Conservation (phyloP, 1,140 invertebrate genomes). For the Eriosoma lanigerum region DNA sequence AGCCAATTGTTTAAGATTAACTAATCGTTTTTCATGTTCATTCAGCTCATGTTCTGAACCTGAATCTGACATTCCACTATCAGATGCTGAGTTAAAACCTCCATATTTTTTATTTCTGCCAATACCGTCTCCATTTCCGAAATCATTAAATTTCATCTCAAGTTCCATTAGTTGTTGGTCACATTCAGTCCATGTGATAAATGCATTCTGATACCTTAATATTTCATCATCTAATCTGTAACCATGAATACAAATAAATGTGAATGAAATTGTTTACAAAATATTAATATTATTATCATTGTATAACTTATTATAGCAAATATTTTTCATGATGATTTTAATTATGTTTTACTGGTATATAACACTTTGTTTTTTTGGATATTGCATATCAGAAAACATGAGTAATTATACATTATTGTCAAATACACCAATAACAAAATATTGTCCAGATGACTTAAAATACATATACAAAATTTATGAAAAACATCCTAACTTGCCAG, state of each 20-base stretch:
- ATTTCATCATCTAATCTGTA: constrained; percentile 33
- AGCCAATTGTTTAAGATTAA: constrained; percentile 67
- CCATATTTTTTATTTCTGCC: constrained; percentile 17
- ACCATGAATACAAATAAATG: not conserved
- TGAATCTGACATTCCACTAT: constrained; percentile 76
- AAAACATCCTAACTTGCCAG: constrained; percentile 1
- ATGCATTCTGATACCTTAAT: constrained; percentile 32
- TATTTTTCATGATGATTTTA: not conserved
- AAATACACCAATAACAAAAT: constrained; percentile 33
- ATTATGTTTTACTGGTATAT: not conserved
- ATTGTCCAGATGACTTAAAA: not conserved
- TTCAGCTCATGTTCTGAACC: constrained; percentile 74
- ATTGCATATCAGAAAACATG: not conserved
- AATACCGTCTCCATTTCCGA: not conserved
- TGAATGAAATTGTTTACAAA: constrained; percentile 4
- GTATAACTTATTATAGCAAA: not conserved
- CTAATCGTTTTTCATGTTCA: constrained; percentile 71
- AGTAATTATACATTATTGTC: constrained; percentile 6
- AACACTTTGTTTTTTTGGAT: not conserved
- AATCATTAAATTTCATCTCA: constrained; percentile 48
- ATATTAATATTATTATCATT: not conserved
- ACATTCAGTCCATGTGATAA: constrained; percentile 23
- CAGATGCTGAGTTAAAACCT: constrained; percentile 67
- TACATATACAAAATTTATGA: constrained; percentile 16
- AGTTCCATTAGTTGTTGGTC: constrained; percentile 52